Base-by-base conservation (phyloP, 1,140 invertebrate genomes). In the Aphaenogaster rudis region DNA sequence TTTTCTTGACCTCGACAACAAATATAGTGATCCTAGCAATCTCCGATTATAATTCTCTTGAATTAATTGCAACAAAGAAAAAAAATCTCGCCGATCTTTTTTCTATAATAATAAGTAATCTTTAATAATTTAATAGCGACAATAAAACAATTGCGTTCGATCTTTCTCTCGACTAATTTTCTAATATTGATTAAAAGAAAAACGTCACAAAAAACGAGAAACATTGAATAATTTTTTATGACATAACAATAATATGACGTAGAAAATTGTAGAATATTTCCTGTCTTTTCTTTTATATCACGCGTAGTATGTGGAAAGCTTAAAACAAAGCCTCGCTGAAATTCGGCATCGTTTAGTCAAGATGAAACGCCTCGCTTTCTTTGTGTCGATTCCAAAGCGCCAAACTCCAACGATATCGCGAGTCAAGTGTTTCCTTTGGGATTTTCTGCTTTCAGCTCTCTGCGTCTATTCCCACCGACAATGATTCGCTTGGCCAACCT, bases 1-100 rank as follows among this genome's bases (percentile, higher is more conserved):
- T 93, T 95, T 94, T 92, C 93, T 95, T 95, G 94, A 95, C 94
- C 94, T 95, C 92, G 93, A 86, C 90, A 93, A 94, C 91, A 92
- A 92, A 90, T 90, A 88, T 71, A 86, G 6, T 33, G 17, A 81
- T 69, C 8, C 4, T 48, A 33, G 57, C 8, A n/a, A 72, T 36
- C 13, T 59, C 13, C 9, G 33, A n/a, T 63, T 69, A 5, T 45
- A 9, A 57, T 33, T 59, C 17, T 57, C 8, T 71, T 39, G 2
- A 66, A 82, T 74, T 57, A 74, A 82, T 48, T 0, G 13, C 36
- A 36, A 57, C 50, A 57, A 69, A 57, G 45, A 28, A 28, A 28
- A 81, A 69, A 81, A 13, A 39, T 76, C 39, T 17, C 6, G 9
- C 15, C 36, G 11, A 9, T 72, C 15, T 72, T 71, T 72, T n/a